phyloP scores from a whole-genome alignment of 1,140 invertebrate genomes.

The Drosophila murphyi region DNA sequence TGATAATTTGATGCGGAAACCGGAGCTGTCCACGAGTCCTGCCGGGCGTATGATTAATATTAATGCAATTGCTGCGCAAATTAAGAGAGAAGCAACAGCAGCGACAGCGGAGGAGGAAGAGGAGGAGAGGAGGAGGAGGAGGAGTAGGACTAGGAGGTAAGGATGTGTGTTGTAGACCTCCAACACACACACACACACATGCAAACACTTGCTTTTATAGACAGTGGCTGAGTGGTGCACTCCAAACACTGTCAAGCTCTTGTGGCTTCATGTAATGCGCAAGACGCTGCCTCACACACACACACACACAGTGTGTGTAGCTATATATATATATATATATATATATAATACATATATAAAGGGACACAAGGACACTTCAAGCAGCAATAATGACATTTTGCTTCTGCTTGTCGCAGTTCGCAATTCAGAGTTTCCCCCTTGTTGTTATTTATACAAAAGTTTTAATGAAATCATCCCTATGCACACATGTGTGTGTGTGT shows the following conservation, averaged over 20 bases:
- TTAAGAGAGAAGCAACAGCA: background rate
- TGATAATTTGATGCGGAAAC: slow-evolving; percentile 92
- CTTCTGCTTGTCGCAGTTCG: slow-evolving; percentile 16
- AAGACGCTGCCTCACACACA: slow-evolving; percentile 10
- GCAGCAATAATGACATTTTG: slow-evolving; percentile 56
- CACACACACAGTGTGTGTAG: too few species aligned
- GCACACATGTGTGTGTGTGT: slow-evolving; percentile 9
- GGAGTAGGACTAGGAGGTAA: too few species aligned
- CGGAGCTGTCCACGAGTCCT: slow-evolving; percentile 95
- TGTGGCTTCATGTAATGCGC: slow-evolving; percentile 41
- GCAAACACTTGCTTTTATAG: background rate
- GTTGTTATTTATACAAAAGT: slow-evolving; percentile 59
- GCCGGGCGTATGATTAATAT: slow-evolving; percentile 47
- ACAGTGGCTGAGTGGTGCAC: slow-evolving; percentile 32
- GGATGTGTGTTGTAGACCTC: too few species aligned
- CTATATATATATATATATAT: too few species aligned
- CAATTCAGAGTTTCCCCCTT: slow-evolving; percentile 17
- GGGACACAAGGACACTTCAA: slow-evolving; percentile 44
- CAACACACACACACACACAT: background rate
- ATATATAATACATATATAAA: too few species aligned
- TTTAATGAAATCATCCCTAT: slow-evolving; percentile 52
- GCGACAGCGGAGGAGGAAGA: background rate
- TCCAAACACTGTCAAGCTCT: slow-evolving; percentile 18
- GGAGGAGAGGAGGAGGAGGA: background rate
- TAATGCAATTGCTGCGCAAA: slow-evolving; percentile 18